Conservation (phyloP, 2,797 vertebrate species). For the Cirrhinus molitorella region DNA sequence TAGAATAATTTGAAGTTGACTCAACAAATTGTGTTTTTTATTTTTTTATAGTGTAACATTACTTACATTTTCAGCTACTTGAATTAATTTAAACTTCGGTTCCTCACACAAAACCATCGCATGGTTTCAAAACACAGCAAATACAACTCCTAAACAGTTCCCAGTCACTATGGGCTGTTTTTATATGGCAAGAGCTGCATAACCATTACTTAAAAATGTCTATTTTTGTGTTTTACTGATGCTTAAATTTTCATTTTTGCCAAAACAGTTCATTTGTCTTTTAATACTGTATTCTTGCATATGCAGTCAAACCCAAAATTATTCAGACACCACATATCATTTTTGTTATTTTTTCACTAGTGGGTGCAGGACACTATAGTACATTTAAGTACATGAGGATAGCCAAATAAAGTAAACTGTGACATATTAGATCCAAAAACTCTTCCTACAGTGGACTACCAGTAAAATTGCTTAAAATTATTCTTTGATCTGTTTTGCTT, state of each 20-base stretch:
- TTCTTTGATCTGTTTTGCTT: too few relatives aligned
- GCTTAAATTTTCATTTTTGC: background rate
- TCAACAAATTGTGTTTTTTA: too few relatives aligned
- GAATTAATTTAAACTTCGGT: background rate
- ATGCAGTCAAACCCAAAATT: too few relatives aligned
- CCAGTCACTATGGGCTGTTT: background rate
- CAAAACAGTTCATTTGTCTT: background rate
- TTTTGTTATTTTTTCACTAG: too few relatives aligned
- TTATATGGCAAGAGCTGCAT: background rate
- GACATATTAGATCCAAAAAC: too few relatives aligned
- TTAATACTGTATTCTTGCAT: background rate
- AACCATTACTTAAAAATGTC: constrained; percentile 1
- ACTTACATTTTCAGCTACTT: background rate
- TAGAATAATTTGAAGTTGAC: too few relatives aligned
- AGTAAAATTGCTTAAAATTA: too few relatives aligned
- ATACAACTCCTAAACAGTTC: background rate
- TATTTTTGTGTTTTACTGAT: background rate
- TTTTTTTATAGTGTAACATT: background rate
- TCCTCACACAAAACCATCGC: background rate
- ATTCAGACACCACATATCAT: too few relatives aligned
- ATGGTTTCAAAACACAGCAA: background rate
- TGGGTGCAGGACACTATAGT: too few relatives aligned
- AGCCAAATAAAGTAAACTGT: too few relatives aligned
- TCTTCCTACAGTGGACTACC: too few relatives aligned
- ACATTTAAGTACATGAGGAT: too few relatives aligned